phyloP scores from a whole-genome alignment of 2,113 vertebrate species.

The Trinectes maculatus region DNA sequence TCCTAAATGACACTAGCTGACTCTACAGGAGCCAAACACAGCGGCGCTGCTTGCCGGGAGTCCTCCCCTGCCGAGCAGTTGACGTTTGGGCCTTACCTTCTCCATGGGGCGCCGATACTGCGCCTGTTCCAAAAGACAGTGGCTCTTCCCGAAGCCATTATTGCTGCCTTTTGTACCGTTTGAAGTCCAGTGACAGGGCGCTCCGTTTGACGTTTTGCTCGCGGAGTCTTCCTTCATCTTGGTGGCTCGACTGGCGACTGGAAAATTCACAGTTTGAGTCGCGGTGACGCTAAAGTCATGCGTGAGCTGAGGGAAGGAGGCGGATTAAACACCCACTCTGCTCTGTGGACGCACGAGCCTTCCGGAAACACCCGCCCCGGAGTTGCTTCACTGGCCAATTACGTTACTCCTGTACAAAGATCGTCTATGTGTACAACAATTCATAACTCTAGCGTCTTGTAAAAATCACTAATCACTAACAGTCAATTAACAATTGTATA shows the following conservation, averaged over 20 bases:
- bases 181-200: conserved; percentile 63
- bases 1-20: background rate
- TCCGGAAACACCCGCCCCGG: conserved; percentile 63
- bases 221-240: conserved; percentile 80
- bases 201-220: conserved; percentile 77
- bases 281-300: conserved; percentile 39
- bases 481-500: too few species aligned
- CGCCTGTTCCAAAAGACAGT: conserved; percentile 69
- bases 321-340: conserved; percentile 63
- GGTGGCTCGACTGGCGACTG: background rate
- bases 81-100: conserved; percentile 77
- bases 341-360: conserved; percentile 29
- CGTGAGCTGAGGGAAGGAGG: conserved; percentile 30
- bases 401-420: background rate
- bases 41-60: background rate
- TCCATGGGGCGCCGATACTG: conserved; percentile 69
- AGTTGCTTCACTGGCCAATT: conserved; percentile 34
- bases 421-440: background rate
- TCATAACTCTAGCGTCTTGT: fast-evolving
- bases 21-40: background rate
- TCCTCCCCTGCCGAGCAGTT: background rate
- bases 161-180: conserved; percentile 65
- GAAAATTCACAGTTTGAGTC: conserved; percentile 37
- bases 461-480: too few species aligned
- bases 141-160: conserved; percentile 82